Percentiles rank a stretch among this genome's conserved stretches.
These are phyloP conservation scores for Rhinichthys klamathensis DNA, from an alignment of 2,113 vertebrate genomes.

Conservation along the genomic window DNA sequence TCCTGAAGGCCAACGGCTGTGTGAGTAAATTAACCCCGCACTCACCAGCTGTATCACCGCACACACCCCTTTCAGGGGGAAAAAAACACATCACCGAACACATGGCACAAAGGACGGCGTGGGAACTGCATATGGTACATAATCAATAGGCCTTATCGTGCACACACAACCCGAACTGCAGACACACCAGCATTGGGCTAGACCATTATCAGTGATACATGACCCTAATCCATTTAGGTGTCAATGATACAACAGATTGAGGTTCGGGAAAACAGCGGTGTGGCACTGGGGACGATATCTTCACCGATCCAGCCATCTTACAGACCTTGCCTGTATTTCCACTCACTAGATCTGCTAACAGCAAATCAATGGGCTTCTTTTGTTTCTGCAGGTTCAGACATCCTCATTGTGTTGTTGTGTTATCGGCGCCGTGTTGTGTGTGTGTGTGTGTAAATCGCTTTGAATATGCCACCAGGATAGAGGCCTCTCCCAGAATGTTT, in stretches of 20 bases:
- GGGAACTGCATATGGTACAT: slow-evolving; percentile 58
- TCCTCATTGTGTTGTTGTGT: slow-evolving; percentile 50
- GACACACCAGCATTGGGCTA: slow-evolving; percentile 54
- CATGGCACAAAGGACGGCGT: slow-evolving; percentile 58
- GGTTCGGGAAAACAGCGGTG: slow-evolving; percentile 36
- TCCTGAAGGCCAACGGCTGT: slow-evolving; percentile 19
- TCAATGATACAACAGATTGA: slow-evolving; percentile 62
- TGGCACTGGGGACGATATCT: slow-evolving; percentile 54
- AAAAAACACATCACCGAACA: slow-evolving; percentile 37
- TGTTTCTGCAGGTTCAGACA: slow-evolving; percentile 53
- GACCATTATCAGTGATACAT: slow-evolving; percentile 67
- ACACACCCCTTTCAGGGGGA: slow-evolving; percentile 41
- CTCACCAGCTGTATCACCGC: slow-evolving; percentile 52
- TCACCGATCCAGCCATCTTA: slow-evolving; percentile 50
- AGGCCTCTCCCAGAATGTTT: slow-evolving; percentile 35
- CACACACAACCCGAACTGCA: slow-evolving; percentile 55
- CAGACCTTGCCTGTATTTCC: slow-evolving; percentile 49
- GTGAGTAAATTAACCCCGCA: slow-evolving; percentile 54
- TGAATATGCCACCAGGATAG: slow-evolving; percentile 1
- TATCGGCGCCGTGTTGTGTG: slow-evolving; percentile 30
- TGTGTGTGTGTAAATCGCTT: slow-evolving; percentile 6
- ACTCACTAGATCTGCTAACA: slow-evolving; percentile 47
- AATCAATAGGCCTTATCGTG: slow-evolving; percentile 74
- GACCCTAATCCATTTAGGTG: slow-evolving; percentile 72
- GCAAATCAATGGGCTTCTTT: slow-evolving; percentile 59